Percentiles rank a stretch among this genome's conserved stretches.
Conservation (phyloP, 2,797 vertebrate species). For the Arrhamphus sclerolepis region DNA sequence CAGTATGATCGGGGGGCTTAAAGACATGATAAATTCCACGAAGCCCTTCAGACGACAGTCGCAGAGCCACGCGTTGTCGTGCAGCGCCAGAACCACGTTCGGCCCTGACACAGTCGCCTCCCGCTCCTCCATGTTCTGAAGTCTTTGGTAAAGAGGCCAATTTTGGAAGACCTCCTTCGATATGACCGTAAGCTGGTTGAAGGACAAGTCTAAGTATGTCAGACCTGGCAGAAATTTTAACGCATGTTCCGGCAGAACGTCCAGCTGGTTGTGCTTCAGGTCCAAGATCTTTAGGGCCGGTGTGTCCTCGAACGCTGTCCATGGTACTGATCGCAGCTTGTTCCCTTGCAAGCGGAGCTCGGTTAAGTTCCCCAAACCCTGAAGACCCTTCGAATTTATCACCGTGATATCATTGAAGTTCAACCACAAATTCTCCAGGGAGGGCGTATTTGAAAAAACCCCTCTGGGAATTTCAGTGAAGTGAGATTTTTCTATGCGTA, state of each 20-base stretch:
- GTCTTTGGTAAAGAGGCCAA: conserved; percentile 87
- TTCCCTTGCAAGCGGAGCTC: conserved; percentile 93
- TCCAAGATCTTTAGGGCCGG: conserved; percentile 87
- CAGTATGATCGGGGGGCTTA: conserved; percentile 87
- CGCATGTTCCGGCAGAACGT: conserved; percentile 89
- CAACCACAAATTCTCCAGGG: conserved; percentile 90
- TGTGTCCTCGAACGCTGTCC: conserved; percentile 90
- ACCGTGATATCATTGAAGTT: conserved; percentile 92
- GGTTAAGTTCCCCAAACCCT: conserved; percentile 82
- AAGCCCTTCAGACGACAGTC: conserved; percentile 91
- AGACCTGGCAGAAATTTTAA: conserved; percentile 86
- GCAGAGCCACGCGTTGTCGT: conserved; percentile 91
- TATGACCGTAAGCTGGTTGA: conserved; percentile 90
- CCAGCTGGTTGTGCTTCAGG: conserved; percentile 90
- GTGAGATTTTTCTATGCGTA: conserved; percentile 91
- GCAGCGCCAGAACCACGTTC: conserved; percentile 85
- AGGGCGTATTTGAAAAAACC: conserved; percentile 79
- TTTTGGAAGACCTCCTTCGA: conserved; percentile 91
- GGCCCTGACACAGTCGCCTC: conserved; percentile 45
- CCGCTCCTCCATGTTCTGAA: conserved; percentile 58
- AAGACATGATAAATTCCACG: conserved; percentile 85
- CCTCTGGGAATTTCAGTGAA: conserved; percentile 86
- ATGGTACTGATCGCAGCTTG: conserved; percentile 88
- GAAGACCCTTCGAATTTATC: conserved; percentile 87
- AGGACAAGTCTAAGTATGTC: conserved; percentile 94